These are phyloP conservation scores for Lasioglossum malachurum DNA, from an alignment of 2,888 invertebrate genomes.

Conservation along the genomic window DNA sequence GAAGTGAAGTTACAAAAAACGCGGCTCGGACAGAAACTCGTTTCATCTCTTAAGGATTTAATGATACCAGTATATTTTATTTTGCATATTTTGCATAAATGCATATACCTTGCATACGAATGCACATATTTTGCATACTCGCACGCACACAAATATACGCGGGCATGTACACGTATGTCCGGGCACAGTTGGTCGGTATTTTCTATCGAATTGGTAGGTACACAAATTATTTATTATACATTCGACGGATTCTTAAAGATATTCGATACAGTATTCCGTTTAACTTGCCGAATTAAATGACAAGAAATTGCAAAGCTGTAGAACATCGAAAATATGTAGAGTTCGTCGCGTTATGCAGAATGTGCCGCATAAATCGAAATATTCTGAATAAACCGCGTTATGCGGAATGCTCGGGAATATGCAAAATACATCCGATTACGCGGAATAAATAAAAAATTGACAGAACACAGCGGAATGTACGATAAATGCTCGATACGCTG, in stretches of 20 bases:
- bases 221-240: background rate
- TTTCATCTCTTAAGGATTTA: conserved; percentile 13
- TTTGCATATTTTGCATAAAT: conserved; percentile 13
- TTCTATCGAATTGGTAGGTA: background rate
- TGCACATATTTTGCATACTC: background rate
- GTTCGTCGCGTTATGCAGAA: background rate
- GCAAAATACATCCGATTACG: conserved; percentile 4
- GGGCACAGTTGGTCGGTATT: background rate
- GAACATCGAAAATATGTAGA: background rate
- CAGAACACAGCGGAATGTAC: background rate
- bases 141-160: background rate
- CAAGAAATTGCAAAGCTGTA: background rate
- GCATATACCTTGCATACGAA: conserved; percentile 5
- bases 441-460: conserved; percentile 4
- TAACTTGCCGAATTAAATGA: background rate
- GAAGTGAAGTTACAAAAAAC: background rate
- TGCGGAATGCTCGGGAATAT: background rate
- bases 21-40: background rate
- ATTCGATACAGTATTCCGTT: background rate
- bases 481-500: background rate
- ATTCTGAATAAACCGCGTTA: background rate
- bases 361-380: background rate
- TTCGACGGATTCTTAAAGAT: background rate
- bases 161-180: background rate
- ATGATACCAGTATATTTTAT: conserved; percentile 9